Percentiles rank a stretch among this genome's conserved stretches.
Conservation (phyloP, 2,113 vertebrate genomes). For the Barbus barbus region DNA sequence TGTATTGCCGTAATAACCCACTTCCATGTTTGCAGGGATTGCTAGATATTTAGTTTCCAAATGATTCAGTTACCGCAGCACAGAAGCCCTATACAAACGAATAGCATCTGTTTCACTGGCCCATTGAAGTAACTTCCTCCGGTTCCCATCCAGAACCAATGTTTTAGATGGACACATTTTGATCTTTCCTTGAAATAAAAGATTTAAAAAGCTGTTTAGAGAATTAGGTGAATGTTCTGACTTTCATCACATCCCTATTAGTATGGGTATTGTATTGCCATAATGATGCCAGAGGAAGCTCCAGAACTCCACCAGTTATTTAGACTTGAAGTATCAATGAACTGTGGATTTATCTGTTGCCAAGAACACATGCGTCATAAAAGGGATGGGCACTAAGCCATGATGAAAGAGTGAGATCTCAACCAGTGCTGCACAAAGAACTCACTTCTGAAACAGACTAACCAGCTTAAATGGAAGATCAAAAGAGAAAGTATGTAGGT, state of each 20-base stretch:
- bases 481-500: background rate
- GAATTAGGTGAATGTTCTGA: background rate
- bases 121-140: background rate
- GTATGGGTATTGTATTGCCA: background rate
- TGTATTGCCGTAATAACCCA: background rate
- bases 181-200: background rate
- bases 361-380: conserved; percentile 2
- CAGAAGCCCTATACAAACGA: background rate
- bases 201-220: conserved; percentile 1
- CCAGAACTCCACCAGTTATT: background rate
- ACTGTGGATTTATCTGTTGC: background rate
- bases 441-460: conserved; percentile 6
- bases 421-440: background rate
- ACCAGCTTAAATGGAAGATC: conserved; percentile 5
- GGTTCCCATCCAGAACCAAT: background rate
- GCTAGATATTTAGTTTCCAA: background rate
- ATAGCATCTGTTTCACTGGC: conserved; percentile 7
- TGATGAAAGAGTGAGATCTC: background rate
- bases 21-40: background rate
- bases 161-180: background rate
- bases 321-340: conserved; percentile 11
- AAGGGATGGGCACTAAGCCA: background rate
- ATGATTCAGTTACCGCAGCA: background rate
- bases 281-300: background rate
- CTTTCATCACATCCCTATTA: conserved; percentile 20